These are phyloP conservation scores for Spisula subtruncata DNA, from an alignment of 2,888 invertebrate species.

Conservation along the genomic window DNA sequence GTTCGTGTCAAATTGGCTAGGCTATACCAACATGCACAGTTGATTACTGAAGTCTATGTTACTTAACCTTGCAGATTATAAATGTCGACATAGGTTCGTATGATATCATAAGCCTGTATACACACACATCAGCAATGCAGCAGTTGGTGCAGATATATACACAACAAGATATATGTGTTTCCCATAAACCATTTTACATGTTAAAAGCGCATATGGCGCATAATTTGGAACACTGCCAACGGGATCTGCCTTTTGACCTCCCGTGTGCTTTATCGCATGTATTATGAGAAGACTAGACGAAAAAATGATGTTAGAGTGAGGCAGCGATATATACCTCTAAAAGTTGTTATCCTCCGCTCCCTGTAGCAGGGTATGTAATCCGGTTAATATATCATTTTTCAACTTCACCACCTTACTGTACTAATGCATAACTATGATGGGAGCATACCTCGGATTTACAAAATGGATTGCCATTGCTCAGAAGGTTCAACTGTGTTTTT, in stretches of 20 bases:
- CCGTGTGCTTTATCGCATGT: constrained; percentile 50
- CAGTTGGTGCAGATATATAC: background rate
- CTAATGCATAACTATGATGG: background rate
- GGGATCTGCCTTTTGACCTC: constrained; percentile 56
- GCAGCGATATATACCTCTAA: constrained; percentile 28
- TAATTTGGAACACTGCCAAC: constrained; percentile 55
- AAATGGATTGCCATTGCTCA: too few species aligned
- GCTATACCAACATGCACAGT: background rate
- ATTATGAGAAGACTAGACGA: constrained; percentile 56
- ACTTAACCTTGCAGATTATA: constrained; percentile 26
- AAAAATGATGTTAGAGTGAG: constrained; percentile 22
- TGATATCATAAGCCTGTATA: background rate
- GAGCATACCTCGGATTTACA: background rate
- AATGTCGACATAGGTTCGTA: constrained; percentile 2
- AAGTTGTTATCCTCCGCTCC: constrained; percentile 22
- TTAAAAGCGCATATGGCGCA: constrained; percentile 40
- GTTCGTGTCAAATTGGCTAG: too few species aligned
- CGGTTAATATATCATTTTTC: constrained; percentile 1
- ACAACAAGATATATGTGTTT: constrained; percentile 2
- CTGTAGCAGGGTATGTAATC: background rate
- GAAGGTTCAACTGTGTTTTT: too few species aligned
- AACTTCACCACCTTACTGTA: background rate
- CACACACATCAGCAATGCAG: background rate
- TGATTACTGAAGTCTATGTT: constrained; percentile 7
- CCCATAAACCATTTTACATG: constrained; percentile 18